Conservation (phyloP, 2,888 invertebrate genomes). For the Xylophagus ater region DNA sequence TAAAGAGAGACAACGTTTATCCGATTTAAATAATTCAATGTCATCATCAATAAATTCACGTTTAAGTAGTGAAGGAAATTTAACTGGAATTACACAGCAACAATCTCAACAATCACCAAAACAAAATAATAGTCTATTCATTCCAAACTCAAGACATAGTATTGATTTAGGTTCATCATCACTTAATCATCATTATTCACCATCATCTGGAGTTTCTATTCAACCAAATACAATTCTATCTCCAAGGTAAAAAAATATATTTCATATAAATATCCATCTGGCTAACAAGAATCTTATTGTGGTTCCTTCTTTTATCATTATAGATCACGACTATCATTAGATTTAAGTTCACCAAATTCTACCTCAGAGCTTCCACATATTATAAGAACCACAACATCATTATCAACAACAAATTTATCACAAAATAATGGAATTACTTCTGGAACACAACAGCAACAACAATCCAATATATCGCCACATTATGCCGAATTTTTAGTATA, state of each 20-base stretch:
- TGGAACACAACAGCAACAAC: constrained; percentile 7
- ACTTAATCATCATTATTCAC: too few relatives aligned
- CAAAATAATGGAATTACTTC: too few relatives aligned
- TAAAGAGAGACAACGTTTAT: constrained; percentile 54
- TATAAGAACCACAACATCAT: constrained; percentile 5
- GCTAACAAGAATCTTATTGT: neutral
- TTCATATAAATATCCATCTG: too few relatives aligned
- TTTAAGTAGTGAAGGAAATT: constrained; percentile 44
- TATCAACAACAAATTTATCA: neutral
- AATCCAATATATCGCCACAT: constrained; percentile 12
- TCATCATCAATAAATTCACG: constrained; percentile 50
- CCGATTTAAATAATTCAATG: constrained; percentile 34
- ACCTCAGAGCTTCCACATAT: constrained; percentile 20
- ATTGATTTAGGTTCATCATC: constrained; percentile 55
- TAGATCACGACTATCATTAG: constrained; percentile 30
- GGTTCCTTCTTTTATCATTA: constrained; percentile 2
- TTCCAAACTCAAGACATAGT: constrained; percentile 55
- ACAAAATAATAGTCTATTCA: constrained; percentile 48
- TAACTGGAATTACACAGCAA: constrained; percentile 14
- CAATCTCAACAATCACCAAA: constrained; percentile 17
- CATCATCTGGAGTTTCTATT: constrained; percentile 16
- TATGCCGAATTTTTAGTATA: constrained; percentile 16
- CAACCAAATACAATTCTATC: constrained; percentile 20
- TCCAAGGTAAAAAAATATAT: constrained; percentile 22
- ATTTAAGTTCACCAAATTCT: constrained; percentile 25